phyloP scores from a whole-genome alignment of 53 echinoderm and acorn worm species.

The Zoroaster sp. region DNA sequence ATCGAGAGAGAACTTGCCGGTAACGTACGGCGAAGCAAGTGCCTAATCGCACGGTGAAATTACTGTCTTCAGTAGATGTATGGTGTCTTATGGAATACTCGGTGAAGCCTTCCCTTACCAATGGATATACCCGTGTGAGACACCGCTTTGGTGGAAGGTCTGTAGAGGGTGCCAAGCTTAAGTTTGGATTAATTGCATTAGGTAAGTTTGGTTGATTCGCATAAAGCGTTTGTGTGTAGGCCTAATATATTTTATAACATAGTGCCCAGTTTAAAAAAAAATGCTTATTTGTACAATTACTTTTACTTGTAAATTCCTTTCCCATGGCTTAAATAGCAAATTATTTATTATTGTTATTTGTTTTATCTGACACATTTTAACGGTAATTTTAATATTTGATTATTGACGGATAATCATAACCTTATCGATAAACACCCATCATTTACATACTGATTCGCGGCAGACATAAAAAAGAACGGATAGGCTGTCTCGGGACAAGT shows the following conservation, averaged over 20 bases:
- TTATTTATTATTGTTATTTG: no score
- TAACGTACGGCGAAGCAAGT: not conserved
- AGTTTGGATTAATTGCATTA: slow-evolving; percentile 53
- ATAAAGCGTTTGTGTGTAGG: not conserved
- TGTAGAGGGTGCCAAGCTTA: slow-evolving; percentile 33
- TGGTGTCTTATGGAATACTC: slow-evolving; percentile 58
- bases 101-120: not conserved
- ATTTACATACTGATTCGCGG: no score
- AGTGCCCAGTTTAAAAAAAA: no score
- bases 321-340: no score
- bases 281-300: no score
- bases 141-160: slow-evolving; percentile 10
- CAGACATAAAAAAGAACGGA: no score
- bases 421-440: not conserved
- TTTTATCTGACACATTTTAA: no score
- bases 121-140: slow-evolving; percentile 58
- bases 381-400: no score
- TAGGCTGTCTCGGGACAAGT: no score
- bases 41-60: slow-evolving; percentile 42
- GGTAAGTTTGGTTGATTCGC: slow-evolving; percentile 8
- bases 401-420: not conserved
- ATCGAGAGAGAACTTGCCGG: slow-evolving; percentile 5
- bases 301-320: no score
- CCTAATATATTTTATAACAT: not conserved
- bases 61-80: not conserved